Base-by-base conservation (phyloP, 2,888 invertebrate genomes). In the Oscheius sp. region DNA sequence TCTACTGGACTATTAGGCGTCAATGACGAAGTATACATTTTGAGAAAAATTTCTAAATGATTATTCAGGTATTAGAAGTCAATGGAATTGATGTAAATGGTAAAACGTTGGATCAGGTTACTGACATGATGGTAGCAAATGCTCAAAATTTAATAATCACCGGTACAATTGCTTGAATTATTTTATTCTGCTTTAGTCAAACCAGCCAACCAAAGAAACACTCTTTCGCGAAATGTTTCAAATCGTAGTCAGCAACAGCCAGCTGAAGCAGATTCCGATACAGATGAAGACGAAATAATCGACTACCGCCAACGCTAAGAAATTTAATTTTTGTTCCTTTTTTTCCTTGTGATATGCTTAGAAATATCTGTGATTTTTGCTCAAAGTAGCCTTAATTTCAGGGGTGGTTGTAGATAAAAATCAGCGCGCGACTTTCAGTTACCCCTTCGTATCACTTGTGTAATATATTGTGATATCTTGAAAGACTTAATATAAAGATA, bases 121-220 rank as follows among this genome's bases (percentile, higher is more conserved):
- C 98, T 0, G 98, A 98, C 88, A 98, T 98, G 98, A 98, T 99
- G 98, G 95, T 99, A 63, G 98, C 98, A 26, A 99, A 98, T 89
- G 95, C 95, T 67, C 94, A 94, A 61, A 98, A 98, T 89, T 90
- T 98, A 80, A 98, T 98, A 83, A 94, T 98, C 82, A 98, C 98
- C 0, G 77, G 74, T 72, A 3, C 33, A 33, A 36, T 56, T 6
- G 20, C 22, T 26, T 9, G 14, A 41, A 9, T 20, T 6, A 38
- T 2, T 6, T 24, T 2, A 8, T 30, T 32, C 4, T 68, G n/a
- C n/a, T 74, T 22, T 66, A 76, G 97, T 97, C 20, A 95, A 96
- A 86, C 98, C 98, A 59, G 96, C 96, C 69, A 98, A 98, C 90
- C 96, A 96, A 62, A 56, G 76, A 22, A 78, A 80, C 64, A 80